Conservation (phyloP, 1,140 invertebrate genomes). For the Anadara kagoshimensis region DNA sequence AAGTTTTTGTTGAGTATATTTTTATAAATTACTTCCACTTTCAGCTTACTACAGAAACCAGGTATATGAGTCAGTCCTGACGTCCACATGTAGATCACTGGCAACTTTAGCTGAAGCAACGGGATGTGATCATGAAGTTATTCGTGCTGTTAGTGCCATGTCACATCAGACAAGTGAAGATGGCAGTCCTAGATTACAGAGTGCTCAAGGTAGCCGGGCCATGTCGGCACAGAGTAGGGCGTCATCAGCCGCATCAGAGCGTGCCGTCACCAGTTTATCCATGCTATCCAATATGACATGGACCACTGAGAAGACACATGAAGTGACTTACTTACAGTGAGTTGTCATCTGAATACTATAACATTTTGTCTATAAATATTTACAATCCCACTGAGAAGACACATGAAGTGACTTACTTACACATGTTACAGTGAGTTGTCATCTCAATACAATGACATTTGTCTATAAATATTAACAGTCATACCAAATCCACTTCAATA, state of each 20-base stretch:
- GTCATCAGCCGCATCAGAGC: constrained; percentile 24
- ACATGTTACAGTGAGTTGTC: constrained; percentile 66
- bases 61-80: constrained; percentile 66
- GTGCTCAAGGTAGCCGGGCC: constrained; percentile 33
- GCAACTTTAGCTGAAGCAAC: constrained; percentile 66
- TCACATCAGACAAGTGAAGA: constrained; percentile 48
- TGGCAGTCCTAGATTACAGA: constrained; percentile 30
- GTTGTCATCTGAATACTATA: constrained; percentile 13
- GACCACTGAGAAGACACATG: constrained; percentile 60
- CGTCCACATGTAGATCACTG: constrained; percentile 60
- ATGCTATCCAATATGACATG: constrained; percentile 68
- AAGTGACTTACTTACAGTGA: constrained; percentile 67
- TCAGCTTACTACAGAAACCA: constrained; percentile 64
- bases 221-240: constrained; percentile 35
- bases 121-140: constrained; percentile 68
- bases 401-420: constrained; percentile 57
- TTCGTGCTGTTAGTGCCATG: constrained; percentile 56
- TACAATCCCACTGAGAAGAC: constrained; percentile 44
- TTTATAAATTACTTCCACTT: background rate
- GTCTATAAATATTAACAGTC: background rate
- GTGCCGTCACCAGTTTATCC: constrained; percentile 62
- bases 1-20: too few species aligned
- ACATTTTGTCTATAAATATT: background rate
- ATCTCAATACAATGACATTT: background rate
- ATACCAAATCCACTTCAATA: too few species aligned